Base-by-base conservation (phyloP, 2,113 vertebrate species). In the Paedocypris sp. region DNA sequence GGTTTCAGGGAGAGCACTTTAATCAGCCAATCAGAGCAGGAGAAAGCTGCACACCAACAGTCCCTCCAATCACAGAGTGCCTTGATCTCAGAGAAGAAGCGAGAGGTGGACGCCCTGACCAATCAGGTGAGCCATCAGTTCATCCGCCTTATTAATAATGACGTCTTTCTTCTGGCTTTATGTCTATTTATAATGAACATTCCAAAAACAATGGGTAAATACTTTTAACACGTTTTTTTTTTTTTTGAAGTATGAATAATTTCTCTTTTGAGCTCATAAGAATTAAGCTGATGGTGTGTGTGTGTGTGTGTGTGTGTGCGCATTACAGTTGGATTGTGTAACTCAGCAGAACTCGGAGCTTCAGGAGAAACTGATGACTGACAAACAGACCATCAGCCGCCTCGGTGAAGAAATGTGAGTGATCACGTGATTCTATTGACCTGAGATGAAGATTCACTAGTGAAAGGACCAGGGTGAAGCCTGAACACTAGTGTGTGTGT, bases 61-160 rank as follows among this genome's bases (percentile, higher is more conserved):
- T 89, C 90, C 66, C 81, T 89, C 76, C 82, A 82, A 65, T 81
- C 88, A 51, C 92, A 89, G 53, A 90, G 92, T 88, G 90, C 90
- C 87, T 92, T 96, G 82, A 87, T 92, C 73, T 88, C 87, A 25
- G 85, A 92, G 47, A 94, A 90, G 75, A 90, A 96, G 60, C 85
- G 88, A 46, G 88, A 93, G 68, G 78, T 98, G 73, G 84, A 91
- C 68, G 89, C 83, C 49, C 86, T 97, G 73, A 87, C 77, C 65
- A 87, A 83, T 2, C 89, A 99, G 90, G 94, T 93, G 80, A 45
- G n/a, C n/a, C 18, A 5, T 42, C 39, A 35, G 32, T 7, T 16
- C 15, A 3, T 9, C n/a, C n/a, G 5, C 2, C 11, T n/a, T n/a
- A n/a, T n/a, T n/a, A n/a, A n/a, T n/a, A n/a, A n/a, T n/a, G n/a